These are phyloP conservation scores for Trichogramma evanescens DNA, from an alignment of 2,888 invertebrate genomes.

Conservation along the genomic window DNA sequence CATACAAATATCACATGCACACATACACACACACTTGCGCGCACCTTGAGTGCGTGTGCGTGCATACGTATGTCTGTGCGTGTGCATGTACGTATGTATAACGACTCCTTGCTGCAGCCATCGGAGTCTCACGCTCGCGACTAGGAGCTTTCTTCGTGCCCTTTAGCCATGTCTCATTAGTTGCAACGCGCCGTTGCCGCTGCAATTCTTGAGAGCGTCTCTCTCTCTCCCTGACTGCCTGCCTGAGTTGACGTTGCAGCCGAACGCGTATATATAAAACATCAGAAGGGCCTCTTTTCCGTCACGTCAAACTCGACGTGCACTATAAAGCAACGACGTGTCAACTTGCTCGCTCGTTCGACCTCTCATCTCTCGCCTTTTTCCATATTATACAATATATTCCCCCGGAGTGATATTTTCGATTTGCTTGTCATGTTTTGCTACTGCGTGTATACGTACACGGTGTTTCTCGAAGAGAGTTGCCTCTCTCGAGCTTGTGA, in stretches of 20 bases:
- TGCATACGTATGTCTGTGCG: not conserved
- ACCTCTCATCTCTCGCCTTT: constrained; percentile 8
- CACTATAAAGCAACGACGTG: too few species aligned
- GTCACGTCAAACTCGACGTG: too few species aligned
- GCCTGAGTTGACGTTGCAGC: not conserved
- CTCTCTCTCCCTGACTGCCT: constrained; percentile 23
- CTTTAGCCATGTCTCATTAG: constrained; percentile 49
- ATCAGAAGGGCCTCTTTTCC: too few species aligned
- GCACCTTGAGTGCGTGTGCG: not conserved
- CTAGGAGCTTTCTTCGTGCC: constrained; percentile 40
- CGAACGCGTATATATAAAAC: too few species aligned
- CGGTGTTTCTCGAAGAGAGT: too few species aligned
- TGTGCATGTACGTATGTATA: constrained; percentile 34
- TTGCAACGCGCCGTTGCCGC: constrained; percentile 36
- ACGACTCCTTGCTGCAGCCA: constrained; percentile 19
- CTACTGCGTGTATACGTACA: too few species aligned
- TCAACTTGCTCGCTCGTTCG: not conserved
- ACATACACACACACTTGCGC: not conserved
- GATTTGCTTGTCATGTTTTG: too few species aligned
- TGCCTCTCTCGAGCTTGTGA: too few species aligned
- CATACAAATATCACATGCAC: constrained; percentile 41
- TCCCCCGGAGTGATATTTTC: too few species aligned
- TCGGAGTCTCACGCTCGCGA: constrained; percentile 26
- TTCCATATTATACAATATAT: not conserved
- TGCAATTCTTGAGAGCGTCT: constrained; percentile 44